Evolutionary conservation across 2,113 vertebrate species (phyloP), one percentile per base, ranked within the genome.

Genomic region (Strigops habroptila): DNA sequence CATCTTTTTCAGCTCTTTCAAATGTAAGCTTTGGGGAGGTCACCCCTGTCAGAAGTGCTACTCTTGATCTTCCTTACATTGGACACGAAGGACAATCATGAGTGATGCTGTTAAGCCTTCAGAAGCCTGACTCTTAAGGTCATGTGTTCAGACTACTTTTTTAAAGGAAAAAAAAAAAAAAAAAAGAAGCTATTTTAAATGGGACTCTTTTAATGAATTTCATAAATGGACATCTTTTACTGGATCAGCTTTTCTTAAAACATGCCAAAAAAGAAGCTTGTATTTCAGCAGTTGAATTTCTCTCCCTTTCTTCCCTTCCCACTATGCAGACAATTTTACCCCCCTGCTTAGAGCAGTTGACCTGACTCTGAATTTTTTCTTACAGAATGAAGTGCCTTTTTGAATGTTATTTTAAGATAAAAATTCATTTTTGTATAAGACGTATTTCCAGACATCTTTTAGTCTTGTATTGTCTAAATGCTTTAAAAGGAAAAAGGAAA

Each of bases 371-470:
- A 98, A 98, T 98, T 97, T 98, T 98, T 97, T 98, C 98, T 98
- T 98, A 98, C 98, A 98, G 98, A 98, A 99, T 98, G 98, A 99
- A 99, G 99, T 99, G 99, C 99, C 99, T 99, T 99, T 98, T 98
- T 98, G 98, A 98, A 98, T 98, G 98, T 98, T 98, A 98, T 98
- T 99, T 99, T 98, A 98, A 98, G 98, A 97, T 96, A 97, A 98
- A 98, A 97, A 97, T 97, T 98, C 97, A 98, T 98, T 99, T 99
- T 99, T 99, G 97, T 99, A 99, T 97, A 98, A 97, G 97, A 97
- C 97, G 53, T 98, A 98, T 99, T 98, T 98, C 98, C 98, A 98
- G 98, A 98, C 98, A 99, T 98, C 97, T 98, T 97, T 97, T 97
- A 98, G 96, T 98, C 98, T 99, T 98, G 97, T 98, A 98, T 98